These are phyloP conservation scores for Zygothrica quintamaculata DNA, from an alignment of 2,888 invertebrate genomes.

Conservation along the genomic window DNA sequence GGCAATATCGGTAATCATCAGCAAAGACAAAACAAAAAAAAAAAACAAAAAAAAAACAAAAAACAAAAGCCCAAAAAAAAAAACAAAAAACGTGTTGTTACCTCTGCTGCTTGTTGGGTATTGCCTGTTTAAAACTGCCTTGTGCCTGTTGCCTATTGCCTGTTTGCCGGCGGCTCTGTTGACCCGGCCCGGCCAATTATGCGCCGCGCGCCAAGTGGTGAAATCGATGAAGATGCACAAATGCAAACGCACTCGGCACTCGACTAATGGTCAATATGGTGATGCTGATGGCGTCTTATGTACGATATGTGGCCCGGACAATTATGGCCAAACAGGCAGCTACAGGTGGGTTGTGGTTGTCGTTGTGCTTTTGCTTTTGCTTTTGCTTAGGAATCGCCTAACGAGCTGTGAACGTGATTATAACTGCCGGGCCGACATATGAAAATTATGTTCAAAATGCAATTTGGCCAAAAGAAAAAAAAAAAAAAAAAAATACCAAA, in stretches of 20 bases:
- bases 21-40: constrained; percentile 21
- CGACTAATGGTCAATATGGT: constrained; percentile 80
- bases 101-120: constrained; percentile 27
- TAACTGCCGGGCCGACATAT: constrained; percentile 77
- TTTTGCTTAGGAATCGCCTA: constrained; percentile 49
- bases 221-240: constrained; percentile 81
- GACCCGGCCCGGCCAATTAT: constrained; percentile 76
- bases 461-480: constrained; percentile 58
- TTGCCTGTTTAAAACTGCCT: constrained; percentile 10
- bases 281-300: constrained; percentile 63
- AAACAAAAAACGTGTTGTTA: constrained; percentile 59
- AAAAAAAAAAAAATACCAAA: constrained; percentile 3
- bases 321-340: constrained; percentile 71
- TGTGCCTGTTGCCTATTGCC: constrained; percentile 30
- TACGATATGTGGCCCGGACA: constrained; percentile 75
- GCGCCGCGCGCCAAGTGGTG: constrained; percentile 77
- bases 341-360: constrained; percentile 74
- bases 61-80: constrained; percentile 2
- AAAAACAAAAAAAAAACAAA: constrained; percentile 13
- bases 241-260: constrained; percentile 72
- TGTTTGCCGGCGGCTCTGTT: constrained; percentile 49
- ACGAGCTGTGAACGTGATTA: constrained; percentile 80
- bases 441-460: constrained; percentile 81
- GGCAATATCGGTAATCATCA: constrained; percentile 77
- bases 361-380: constrained; percentile 16